These are phyloP conservation scores for Hydraecia micacea DNA, from an alignment of 2,888 invertebrate genomes.

Conservation along the genomic window DNA sequence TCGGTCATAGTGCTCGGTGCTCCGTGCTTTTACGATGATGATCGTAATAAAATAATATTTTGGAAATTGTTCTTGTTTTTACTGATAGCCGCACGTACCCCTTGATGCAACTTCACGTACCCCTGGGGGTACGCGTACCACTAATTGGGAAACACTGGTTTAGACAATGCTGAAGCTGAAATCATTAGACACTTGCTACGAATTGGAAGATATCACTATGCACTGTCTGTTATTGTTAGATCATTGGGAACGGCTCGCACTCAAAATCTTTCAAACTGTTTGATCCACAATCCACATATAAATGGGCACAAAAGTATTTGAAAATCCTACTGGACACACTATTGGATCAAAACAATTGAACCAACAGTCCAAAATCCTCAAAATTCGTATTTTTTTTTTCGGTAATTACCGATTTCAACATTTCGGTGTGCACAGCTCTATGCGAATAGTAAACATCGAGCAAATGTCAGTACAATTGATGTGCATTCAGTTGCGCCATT, in stretches of 20 bases:
- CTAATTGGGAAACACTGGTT: too few relatives aligned
- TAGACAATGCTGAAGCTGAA: conserved; percentile 22
- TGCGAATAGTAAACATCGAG: conserved; percentile 54
- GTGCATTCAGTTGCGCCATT: conserved; percentile 73
- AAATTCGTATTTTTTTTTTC: background rate
- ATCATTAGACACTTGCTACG: conserved; percentile 26
- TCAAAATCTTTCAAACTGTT: background rate
- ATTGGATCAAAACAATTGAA: background rate
- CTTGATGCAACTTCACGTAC: too few relatives aligned
- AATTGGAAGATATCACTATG: conserved; percentile 29
- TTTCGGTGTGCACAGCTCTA: conserved; percentile 24
- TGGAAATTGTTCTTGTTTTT: too few relatives aligned
- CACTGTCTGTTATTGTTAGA: background rate
- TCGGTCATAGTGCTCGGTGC: too few relatives aligned
- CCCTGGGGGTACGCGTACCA: too few relatives aligned
- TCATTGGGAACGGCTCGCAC: background rate
- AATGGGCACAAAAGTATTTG: background rate
- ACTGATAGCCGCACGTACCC: too few relatives aligned
- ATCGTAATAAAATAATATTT: too few relatives aligned
- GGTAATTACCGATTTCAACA: conserved; percentile 12
- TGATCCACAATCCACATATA: background rate
- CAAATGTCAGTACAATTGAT: conserved; percentile 64
- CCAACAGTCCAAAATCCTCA: background rate
- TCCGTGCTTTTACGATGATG: too few relatives aligned
- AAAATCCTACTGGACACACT: background rate